Evolutionary conservation across 1,140 invertebrate species (phyloP).

Genomic region (Drosophila arawakana): DNA sequence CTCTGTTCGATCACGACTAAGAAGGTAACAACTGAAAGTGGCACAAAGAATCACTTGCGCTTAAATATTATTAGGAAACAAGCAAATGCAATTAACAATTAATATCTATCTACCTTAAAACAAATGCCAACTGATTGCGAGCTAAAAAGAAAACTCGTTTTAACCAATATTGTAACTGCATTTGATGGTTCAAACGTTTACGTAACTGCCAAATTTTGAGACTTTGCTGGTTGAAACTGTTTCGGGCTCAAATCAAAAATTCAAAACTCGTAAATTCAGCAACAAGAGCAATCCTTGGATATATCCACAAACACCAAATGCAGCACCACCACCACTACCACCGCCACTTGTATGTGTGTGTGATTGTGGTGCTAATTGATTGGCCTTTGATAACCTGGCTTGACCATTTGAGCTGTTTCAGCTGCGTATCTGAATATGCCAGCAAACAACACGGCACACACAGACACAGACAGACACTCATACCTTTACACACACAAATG

Average conservation of each 20-base stretch:
- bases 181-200: background rate
- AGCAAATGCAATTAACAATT: too few species aligned
- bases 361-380: conserved; percentile 33
- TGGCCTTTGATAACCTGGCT: conserved; percentile 39
- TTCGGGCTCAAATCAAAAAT: conserved; percentile 4
- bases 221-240: background rate
- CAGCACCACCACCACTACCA: background rate
- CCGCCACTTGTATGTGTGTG: background rate
- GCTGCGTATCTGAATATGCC: conserved; percentile 10
- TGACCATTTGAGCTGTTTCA: conserved; percentile 17
- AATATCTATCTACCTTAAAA: too few species aligned
- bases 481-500: conserved; percentile 1
- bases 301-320: background rate
- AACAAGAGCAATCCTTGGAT: conserved; percentile 3
- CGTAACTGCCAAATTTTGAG: background rate
- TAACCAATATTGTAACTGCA: background rate
- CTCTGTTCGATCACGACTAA: too few species aligned
- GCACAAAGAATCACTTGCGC: too few species aligned
- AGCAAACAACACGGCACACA: conserved; percentile 1
- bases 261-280: conserved; percentile 16
- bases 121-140: background rate
- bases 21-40: too few species aligned
- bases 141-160: background rate
- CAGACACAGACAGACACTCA: background rate
- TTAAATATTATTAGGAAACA: too few species aligned